A percentile compares a stretch with the other conserved stretches of the same genome.
Conservation (phyloP, 2,888 invertebrate genomes). For the Diadromus collaris region DNA sequence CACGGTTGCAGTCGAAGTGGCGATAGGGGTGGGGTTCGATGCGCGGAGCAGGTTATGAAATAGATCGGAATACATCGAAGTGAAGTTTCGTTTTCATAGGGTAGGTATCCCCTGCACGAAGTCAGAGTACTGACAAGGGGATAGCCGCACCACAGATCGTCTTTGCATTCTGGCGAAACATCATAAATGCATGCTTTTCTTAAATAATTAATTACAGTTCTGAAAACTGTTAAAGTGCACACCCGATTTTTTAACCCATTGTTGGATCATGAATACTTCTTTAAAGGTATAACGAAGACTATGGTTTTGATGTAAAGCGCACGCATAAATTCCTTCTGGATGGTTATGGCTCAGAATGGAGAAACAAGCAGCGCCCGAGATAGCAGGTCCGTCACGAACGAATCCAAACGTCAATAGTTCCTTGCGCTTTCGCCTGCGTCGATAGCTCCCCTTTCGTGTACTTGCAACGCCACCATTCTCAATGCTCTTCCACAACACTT, state of each 20-base stretch:
- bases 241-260: no score
- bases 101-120: background rate
- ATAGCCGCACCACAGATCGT: slow-evolving; percentile 20
- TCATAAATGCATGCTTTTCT: slow-evolving; percentile 50
- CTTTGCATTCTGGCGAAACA: slow-evolving; percentile 38
- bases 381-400: slow-evolving; percentile 1
- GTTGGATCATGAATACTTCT: no score
- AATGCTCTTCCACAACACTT: slow-evolving; percentile 16
- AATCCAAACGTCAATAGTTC: slow-evolving; percentile 21
- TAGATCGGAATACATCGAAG: slow-evolving; percentile 19
- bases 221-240: background rate
- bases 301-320: background rate
- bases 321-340: background rate
- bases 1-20: background rate
- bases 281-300: background rate
- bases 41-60: background rate
- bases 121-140: slow-evolving; percentile 5
- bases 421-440: slow-evolving; percentile 17
- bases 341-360: background rate
- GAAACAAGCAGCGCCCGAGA: background rate
- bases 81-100: slow-evolving; percentile 6
- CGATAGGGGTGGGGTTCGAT: background rate
- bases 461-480: slow-evolving; percentile 2
- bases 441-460: slow-evolving; percentile 8
- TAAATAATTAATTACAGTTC: slow-evolving; percentile 48